These are phyloP conservation scores for Nycticorax nycticorax DNA, from an alignment of 2,113 vertebrate species.

Conservation along the genomic window DNA sequence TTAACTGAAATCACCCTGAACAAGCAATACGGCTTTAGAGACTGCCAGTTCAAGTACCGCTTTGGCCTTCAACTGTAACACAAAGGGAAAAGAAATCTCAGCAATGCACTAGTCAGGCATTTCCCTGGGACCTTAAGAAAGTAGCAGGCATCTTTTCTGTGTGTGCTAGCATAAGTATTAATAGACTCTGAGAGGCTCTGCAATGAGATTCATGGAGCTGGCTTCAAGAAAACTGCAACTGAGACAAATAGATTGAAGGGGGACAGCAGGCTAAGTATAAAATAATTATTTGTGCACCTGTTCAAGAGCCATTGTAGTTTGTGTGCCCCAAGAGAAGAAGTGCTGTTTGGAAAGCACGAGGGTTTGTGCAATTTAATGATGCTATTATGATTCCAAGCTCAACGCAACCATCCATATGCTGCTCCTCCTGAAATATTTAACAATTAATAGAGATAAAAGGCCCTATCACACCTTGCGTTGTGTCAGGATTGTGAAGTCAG, in stretches of 20 bases:
- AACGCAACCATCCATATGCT: not conserved
- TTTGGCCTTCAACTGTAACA: not conserved
- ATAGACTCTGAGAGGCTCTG: not conserved
- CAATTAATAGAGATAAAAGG: conserved; percentile 15
- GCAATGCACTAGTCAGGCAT: not conserved
- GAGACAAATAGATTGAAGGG: not conserved
- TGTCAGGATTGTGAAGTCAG: not conserved
- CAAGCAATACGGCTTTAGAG: not conserved
- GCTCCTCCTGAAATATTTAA: conserved; percentile 52
- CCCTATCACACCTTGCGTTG: not conserved
- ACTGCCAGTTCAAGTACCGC: not conserved
- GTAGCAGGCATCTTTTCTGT: not conserved
- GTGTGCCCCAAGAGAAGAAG: conserved; percentile 12
- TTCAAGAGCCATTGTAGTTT: not conserved
- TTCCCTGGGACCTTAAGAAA: not conserved
- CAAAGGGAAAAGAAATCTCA: not conserved
- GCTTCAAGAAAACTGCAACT: not conserved
- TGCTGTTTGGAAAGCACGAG: not conserved
- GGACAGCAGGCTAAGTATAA: not conserved
- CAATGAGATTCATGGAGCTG: not conserved
- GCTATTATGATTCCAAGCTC: not conserved
- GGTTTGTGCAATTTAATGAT: not conserved
- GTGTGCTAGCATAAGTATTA: not conserved
- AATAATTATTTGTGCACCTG: conserved; percentile 41
- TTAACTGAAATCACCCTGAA: not conserved